Base-by-base conservation (phyloP, 1,140 invertebrate genomes). In the Branchinecta lynchi region DNA sequence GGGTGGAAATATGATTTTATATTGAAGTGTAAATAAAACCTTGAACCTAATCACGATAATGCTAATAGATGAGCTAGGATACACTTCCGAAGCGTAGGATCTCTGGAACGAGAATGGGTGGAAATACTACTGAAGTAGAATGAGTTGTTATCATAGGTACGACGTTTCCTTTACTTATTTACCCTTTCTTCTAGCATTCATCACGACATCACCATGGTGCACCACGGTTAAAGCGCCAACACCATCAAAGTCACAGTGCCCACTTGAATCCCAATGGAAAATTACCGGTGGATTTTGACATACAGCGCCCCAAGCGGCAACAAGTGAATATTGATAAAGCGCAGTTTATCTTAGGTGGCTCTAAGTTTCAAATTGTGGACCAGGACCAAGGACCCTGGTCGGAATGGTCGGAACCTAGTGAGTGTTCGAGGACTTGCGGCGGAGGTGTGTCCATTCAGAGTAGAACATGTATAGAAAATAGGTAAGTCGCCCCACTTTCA, bases 371-470 rank as follows among this genome's bases (percentile, higher is more conserved):
- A 67, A 7, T 21, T 15, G 17, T 45, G 69, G n/a, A 51, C 15
- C 15, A 45, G 20, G 73, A 74, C 44, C 60, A 71, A 15, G 78
- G 78, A 10, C 75, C 74, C 7, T 80, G 79, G 79, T 75, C 76
- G 43, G 72, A 85, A 0, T 94, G 91, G 90, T 86, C 86, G 2
- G 80, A 84, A 43, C 84, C 86, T 5, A 86, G 85, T 44, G 82
- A 85, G 32, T 95, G 92, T 77, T 92, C 89, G 3, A 80, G 91
- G 66, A 84, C 88, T n/a, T 94, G 92, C 76, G 91, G 90, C 2
- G 91, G 91, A n/a, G 92, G 92, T 65, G 89, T 94, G 3, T 83
- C 88, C 43, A 85, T 81, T 73, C 74, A 78, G 70, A 73, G 73
- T 43, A 72, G 78, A 60, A 70, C 68, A 44, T 77, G 76, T 69